Base-by-base conservation (phyloP, 2,888 invertebrate genomes). In the Hypercompe scribonia region DNA sequence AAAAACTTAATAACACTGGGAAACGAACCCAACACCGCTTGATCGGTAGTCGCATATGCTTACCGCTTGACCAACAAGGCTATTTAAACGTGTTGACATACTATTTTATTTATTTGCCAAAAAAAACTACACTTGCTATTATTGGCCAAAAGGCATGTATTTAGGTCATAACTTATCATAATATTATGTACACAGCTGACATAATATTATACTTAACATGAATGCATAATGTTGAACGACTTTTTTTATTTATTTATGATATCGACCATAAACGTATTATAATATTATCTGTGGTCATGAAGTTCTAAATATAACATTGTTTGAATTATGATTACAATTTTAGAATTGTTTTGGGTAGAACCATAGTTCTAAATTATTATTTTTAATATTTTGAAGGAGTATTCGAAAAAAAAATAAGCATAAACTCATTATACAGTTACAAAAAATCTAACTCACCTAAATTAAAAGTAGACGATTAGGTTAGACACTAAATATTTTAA, bases 231-330 rank as follows among this genome's bases (percentile, higher is more conserved):
- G n/a, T 34, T 33, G n/a, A 7, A n/a, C 10, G 0, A 50, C 15
- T 54, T 66, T 66, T 42, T 67, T 34, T 67, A n/a, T 67, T 67
- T 50, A 67, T 31, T 36, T 18, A 24, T 34, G 67, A 46, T 67
- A 67, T 33, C 50, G 33, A 50, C 4, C n/a, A 58, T 28, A 58
- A 58, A 5, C 5, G n/a, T 13, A 33, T 33, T 50, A 65, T 28
- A 36, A 39, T 28, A 39, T 39, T 28, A 31, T 31, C 66, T 67
- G 21, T 31, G 39, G 42, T 67, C 21, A 24, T 31, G 7, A 5
- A 33, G 31, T 67, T 46, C 15, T 66, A 15, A 28, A 42, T 18
- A 46, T 39, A 46, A 28, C 31, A 42, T 67, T 46, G 33, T 67
- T 31, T 54, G n/a, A 58, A 58, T 58, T 58, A 28, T 28, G 54